Conservation (phyloP, 2,113 vertebrate species). For the Actenoides hombroni region DNA sequence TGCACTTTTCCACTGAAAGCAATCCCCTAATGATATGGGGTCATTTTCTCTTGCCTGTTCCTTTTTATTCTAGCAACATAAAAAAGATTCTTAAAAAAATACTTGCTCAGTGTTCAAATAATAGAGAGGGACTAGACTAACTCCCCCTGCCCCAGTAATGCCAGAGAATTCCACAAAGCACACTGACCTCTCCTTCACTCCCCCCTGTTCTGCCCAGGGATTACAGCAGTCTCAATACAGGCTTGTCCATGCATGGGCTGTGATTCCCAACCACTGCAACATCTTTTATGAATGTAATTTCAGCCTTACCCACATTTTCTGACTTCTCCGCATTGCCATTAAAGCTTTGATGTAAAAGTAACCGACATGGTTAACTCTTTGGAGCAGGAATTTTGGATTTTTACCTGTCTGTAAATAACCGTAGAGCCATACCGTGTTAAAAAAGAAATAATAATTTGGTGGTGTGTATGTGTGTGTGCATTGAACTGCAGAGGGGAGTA, state of each 20-base stretch:
- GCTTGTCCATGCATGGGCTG: slow-evolving; percentile 11
- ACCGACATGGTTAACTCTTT: neutral
- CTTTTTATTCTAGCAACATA: slow-evolving; percentile 1
- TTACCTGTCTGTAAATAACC: neutral
- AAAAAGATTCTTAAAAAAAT: neutral
- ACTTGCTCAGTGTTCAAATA: slow-evolving; percentile 9
- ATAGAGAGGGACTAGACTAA: slow-evolving; percentile 6
- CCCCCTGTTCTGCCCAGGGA: slow-evolving; percentile 15
- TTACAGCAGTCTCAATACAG: slow-evolving; percentile 30
- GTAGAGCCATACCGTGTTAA: neutral
- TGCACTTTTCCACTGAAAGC: slow-evolving; percentile 4
- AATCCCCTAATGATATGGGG: neutral
- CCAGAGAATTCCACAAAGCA: slow-evolving; percentile 45
- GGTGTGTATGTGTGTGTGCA: neutral
- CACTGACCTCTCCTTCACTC: slow-evolving; percentile 38
- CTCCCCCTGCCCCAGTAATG: slow-evolving; percentile 16
- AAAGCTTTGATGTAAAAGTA: neutral
- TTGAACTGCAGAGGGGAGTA: neutral
- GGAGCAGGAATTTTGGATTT: neutral
- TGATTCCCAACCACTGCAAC: slow-evolving; percentile 18
- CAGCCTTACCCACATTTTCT: slow-evolving; percentile 29
- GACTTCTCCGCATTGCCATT: neutral
- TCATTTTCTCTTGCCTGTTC: slow-evolving; percentile 23
- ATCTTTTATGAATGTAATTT: slow-evolving; percentile 27
- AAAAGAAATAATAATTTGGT: neutral